Percentiles rank a stretch among this genome's conserved stretches.
Evolutionary conservation across 2,113 vertebrate species (phyloP).

Genomic region (Plestiodon gilberti): DNA sequence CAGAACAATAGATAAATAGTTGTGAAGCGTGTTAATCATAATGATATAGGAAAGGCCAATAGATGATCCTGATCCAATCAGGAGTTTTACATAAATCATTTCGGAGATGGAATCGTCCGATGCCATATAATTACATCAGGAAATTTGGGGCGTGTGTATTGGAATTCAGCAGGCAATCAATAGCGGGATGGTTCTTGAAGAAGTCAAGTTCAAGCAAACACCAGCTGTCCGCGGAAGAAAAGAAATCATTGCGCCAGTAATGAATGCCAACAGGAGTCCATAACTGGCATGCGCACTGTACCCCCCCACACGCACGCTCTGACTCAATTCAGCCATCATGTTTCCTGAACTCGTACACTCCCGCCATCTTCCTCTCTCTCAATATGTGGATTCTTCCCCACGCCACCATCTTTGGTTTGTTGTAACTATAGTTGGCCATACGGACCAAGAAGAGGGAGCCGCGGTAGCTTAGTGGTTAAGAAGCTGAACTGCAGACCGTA

Average conservation of each 20-base stretch:
- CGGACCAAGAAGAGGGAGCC: too few species aligned
- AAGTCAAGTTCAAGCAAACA: constrained; percentile 32
- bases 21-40: constrained; percentile 14
- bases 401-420: too few species aligned
- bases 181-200: neutral
- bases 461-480: too few species aligned
- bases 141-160: neutral
- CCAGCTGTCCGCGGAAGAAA: constrained; percentile 17
- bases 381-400: too few species aligned
- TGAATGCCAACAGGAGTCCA: neutral
- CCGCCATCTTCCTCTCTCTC: neutral
- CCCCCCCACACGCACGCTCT: neutral
- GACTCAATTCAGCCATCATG: neutral
- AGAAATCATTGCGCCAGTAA: neutral
- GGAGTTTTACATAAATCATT: neutral
- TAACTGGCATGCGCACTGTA: neutral
- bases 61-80: constrained; percentile 9
- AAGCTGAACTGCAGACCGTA: too few species aligned
- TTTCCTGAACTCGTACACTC: neutral
- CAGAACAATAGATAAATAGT: constrained; percentile 24
- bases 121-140: constrained; percentile 23
- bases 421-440: too few species aligned
- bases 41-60: neutral
- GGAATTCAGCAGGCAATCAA: constrained; percentile 20
- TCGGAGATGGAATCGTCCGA: neutral